These are phyloP conservation scores for Podarcis lilfordi DNA, from an alignment of 2,797 vertebrate species.

Conservation along the genomic window DNA sequence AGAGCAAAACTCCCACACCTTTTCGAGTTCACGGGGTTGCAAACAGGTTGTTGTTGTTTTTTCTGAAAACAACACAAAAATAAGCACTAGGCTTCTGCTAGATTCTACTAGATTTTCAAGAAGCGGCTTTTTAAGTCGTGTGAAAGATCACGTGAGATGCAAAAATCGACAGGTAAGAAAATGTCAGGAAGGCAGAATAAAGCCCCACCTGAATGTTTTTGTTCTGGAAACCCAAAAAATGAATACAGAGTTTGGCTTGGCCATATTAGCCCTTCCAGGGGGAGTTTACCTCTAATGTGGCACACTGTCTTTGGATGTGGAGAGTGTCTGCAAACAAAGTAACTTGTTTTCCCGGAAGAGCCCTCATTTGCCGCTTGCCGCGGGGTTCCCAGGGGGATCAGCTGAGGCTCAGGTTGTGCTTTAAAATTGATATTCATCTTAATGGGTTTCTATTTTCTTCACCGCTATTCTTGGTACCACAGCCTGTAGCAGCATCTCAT, in stretches of 20 bases:
- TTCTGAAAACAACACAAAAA: no score
- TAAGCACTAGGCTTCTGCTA: no score
- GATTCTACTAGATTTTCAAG: no score
- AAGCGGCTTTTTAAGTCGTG: no score
- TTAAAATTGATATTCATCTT: constrained; percentile 19
- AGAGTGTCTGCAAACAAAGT: constrained; percentile 61
- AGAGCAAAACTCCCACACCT: no score
- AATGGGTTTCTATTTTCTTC: neutral
- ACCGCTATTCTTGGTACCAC: neutral
- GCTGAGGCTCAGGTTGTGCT: neutral
- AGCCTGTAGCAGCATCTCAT: neutral
- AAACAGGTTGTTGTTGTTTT: no score
- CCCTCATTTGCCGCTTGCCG: rapidly evolving
- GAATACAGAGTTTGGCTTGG: neutral
- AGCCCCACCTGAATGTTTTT: neutral
- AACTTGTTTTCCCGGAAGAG: neutral
- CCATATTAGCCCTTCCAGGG: neutral
- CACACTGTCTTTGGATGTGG: constrained; percentile 71
- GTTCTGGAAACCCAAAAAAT: neutral
- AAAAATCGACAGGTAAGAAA: no score
- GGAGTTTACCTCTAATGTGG: constrained; percentile 70
- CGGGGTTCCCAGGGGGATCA: neutral
- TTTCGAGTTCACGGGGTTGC: no score
- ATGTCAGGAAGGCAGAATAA: no score
- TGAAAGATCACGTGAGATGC: no score